Base-by-base conservation (phyloP, 2,888 invertebrate species). In the Neoascia interrupta region DNA sequence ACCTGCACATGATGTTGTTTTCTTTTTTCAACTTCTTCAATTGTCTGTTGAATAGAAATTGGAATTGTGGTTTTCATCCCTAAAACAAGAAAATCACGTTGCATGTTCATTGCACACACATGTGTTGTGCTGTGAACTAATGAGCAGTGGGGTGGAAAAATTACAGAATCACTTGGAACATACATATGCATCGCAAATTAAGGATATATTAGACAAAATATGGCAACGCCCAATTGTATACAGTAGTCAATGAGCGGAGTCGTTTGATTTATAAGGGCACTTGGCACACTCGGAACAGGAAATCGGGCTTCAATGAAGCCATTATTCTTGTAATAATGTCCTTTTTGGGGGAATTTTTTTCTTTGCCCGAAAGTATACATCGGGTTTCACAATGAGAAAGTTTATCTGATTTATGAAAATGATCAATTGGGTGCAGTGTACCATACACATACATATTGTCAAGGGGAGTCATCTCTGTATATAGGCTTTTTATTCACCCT, bases 341-440 rank as follows among this genome's bases (percentile, higher is more conserved):
- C 61, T 56, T 54, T 74, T 58, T 43, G 16, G 39, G 54, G 54
- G 54, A 15, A 41, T 41, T 39, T 11, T 47, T 6, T n/a, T n/a
- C 18, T 13, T 49, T 13, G 18, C 49, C 5, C 8, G 11, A 56
- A 37, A 49, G 47, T 34, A 15, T 41, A 60, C 45, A 58, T 26
- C 51, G 36, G 49, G 23, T n/a, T n/a, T n/a, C 18, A 69, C 43
- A 60, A 70, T 18, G 56, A 64, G 41, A 18, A 37, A 51, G 39
- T 72, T 75, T 75, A 75, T 75, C 69, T 75, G 75, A 75, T 75
- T 69, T 69, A 75, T 75, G 56, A 54, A 75, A 41, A 63, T 69
- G 61, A 56, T 63, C 69, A 69, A 69, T 61, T 69, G 34, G 37
- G 41, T 69, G 54, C 61, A 75, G 54, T 68, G 45, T 69, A 31